Conservation (phyloP, 2,888 invertebrate species). For the Anorthoa munda region DNA sequence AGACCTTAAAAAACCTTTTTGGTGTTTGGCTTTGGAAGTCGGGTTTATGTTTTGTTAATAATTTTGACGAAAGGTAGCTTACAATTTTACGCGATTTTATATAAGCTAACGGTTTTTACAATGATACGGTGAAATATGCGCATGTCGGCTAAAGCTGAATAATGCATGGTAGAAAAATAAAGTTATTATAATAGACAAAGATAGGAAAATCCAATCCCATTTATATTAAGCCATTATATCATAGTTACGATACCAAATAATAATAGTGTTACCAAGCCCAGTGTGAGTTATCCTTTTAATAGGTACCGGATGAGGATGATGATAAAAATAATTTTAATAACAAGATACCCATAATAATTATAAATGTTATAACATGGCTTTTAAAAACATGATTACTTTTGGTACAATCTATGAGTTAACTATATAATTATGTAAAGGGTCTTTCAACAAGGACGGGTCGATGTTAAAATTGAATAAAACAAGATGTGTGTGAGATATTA, state of each 20-base stretch:
- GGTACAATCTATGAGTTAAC: slow-evolving; percentile 44
- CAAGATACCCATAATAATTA: not conserved
- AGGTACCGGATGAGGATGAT: slow-evolving; percentile 8
- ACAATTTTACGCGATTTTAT: no score
- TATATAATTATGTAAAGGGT: slow-evolving; percentile 25
- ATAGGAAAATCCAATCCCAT: not conserved
- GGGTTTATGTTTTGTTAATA: no score
- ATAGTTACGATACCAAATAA: not conserved
- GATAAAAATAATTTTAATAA: slow-evolving; percentile 21
- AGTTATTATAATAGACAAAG: not conserved
- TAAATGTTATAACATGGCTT: slow-evolving; percentile 20
- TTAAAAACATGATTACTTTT: slow-evolving; percentile 37
- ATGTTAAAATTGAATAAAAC: no score
- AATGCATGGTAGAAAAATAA: not conserved
- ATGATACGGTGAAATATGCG: not conserved
- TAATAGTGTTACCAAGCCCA: not conserved
- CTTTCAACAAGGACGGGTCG: no score
- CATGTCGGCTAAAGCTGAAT: not conserved
- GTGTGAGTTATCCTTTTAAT: slow-evolving; percentile 17
- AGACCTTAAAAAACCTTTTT: no score
- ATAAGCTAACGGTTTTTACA: no score
- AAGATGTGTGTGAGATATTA: no score
- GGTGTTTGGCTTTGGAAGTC: no score
- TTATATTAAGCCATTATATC: not conserved
- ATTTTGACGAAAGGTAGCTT: no score